phyloP scores from a whole-genome alignment of 2,797 vertebrate genomes.

The Botia almorhae region DNA sequence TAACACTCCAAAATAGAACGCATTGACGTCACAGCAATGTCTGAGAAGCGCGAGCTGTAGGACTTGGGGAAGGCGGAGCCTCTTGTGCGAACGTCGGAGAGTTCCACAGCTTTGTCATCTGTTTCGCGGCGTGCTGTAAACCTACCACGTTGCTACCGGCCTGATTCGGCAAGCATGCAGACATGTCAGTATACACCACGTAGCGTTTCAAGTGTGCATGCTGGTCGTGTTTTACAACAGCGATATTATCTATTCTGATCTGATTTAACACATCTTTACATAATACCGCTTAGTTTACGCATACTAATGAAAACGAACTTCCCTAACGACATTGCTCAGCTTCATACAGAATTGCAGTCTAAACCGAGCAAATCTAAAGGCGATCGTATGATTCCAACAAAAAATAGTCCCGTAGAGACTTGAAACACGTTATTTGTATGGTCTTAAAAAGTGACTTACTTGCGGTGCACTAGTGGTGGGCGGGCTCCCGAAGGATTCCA shows the following conservation, averaged over 20 bases:
- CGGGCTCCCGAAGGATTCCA: slow-evolving; percentile 96
- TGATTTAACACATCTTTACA: neutral
- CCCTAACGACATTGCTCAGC: neutral
- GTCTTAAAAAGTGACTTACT: slow-evolving; percentile 74
- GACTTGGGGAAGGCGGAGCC: slow-evolving; percentile 69
- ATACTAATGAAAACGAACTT: neutral
- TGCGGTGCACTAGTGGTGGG: slow-evolving; percentile 87
- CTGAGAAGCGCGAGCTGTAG: slow-evolving; percentile 64
- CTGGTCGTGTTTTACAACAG: neutral
- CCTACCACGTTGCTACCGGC: slow-evolving; percentile 66
- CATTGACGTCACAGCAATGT: slow-evolving; percentile 80
- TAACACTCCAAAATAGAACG: slow-evolving; percentile 95
- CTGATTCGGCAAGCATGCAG: slow-evolving; percentile 19
- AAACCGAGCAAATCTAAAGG: neutral
- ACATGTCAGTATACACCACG: slow-evolving; percentile 28
- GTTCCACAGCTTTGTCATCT: slow-evolving; percentile 81
- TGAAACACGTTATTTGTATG: neutral
- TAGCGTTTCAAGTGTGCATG: neutral
- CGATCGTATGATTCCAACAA: neutral
- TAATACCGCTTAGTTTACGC: neutral
- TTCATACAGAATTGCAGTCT: neutral
- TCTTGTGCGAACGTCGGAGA: slow-evolving; percentile 79
- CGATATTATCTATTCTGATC: neutral
- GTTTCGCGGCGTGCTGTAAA: slow-evolving; percentile 74
- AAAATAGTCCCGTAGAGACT: neutral